A percentile compares a stretch with the other conserved stretches of the same genome.
These are phyloP conservation scores for Microcaecilia unicolor DNA, from an alignment of 2,797 vertebrate genomes.

Conservation along the genomic window DNA sequence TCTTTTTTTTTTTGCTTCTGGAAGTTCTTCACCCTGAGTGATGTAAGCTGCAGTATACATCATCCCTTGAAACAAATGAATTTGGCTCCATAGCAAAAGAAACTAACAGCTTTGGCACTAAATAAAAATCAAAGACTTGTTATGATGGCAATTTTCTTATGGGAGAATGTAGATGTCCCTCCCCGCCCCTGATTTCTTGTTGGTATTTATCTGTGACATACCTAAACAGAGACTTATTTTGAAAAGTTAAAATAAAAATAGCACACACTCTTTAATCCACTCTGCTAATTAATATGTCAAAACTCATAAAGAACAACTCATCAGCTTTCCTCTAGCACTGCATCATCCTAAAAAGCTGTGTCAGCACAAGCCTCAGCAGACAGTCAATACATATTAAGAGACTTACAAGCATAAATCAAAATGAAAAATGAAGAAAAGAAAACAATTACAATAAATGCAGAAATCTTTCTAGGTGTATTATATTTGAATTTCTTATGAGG, in stretches of 20 bases:
- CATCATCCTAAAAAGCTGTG: constrained; percentile 63
- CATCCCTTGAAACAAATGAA: too few species aligned
- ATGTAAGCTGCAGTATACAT: too few species aligned
- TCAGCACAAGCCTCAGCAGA: constrained; percentile 70
- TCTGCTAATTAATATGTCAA: constrained; percentile 96
- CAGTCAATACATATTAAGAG: constrained; percentile 83
- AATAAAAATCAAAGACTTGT: constrained; percentile 18
- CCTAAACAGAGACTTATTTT: constrained; percentile 54
- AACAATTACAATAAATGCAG: too few species aligned
- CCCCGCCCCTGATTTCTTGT: too few species aligned
- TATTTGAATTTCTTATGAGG: too few species aligned
- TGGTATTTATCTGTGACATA: too few species aligned
- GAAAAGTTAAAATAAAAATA: constrained; percentile 80
- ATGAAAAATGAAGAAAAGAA: constrained; percentile 32
- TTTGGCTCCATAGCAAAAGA: too few species aligned
- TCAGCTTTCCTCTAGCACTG: constrained; percentile 65
- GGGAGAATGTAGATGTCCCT: constrained; percentile 3
- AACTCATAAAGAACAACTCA: constrained; percentile 79
- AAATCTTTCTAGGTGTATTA: too few species aligned
- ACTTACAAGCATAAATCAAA: constrained; percentile 61
- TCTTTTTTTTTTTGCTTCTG: too few species aligned
- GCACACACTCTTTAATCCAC: constrained; percentile 80
- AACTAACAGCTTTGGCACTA: too few species aligned
- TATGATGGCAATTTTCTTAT: not conserved
- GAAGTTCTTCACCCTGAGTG: too few species aligned